phyloP scores from a whole-genome alignment of 1,140 invertebrate genomes.

The Caenorhabditis inopinata region DNA sequence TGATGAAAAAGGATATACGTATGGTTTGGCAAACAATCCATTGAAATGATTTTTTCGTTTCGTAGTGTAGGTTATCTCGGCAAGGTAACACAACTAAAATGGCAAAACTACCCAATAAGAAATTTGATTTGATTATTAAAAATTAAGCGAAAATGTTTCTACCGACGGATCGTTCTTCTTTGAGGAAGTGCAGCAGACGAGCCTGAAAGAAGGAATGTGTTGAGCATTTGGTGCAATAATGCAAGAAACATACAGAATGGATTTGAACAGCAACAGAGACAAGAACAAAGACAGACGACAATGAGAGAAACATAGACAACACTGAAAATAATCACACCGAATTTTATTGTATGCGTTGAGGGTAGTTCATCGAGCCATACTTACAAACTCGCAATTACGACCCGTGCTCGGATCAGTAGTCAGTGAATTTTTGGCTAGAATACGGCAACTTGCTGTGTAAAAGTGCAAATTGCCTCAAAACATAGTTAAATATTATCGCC shows the following conservation, averaged over 20 bases:
- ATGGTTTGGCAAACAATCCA: background rate
- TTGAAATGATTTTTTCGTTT: constrained; percentile 25
- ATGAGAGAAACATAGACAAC: constrained; percentile 1
- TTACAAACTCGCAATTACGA: too few species aligned
- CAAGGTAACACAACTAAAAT: constrained; percentile 18
- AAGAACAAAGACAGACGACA: background rate
- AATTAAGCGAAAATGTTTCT: constrained; percentile 31
- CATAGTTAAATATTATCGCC: too few species aligned
- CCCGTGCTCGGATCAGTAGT: too few species aligned
- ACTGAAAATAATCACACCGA: constrained; percentile 18
- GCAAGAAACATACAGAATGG: background rate
- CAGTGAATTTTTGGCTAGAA: too few species aligned
- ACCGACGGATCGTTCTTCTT: constrained; percentile 45
- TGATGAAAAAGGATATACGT: background rate
- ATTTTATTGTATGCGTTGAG: too few species aligned
- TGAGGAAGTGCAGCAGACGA: constrained; percentile 50
- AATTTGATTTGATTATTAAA: background rate
- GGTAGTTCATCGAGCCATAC: too few species aligned
- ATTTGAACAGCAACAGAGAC: background rate
- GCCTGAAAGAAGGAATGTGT: constrained; percentile 17
- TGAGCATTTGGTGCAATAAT: background rate
- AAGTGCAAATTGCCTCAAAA: too few species aligned
- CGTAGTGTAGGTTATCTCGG: constrained; percentile 3
- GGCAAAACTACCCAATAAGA: constrained; percentile 19
- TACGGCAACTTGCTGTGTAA: too few species aligned